These are phyloP conservation scores for Drosophila planitibia DNA, from an alignment of 2,888 invertebrate species.

Conservation along the genomic window DNA sequence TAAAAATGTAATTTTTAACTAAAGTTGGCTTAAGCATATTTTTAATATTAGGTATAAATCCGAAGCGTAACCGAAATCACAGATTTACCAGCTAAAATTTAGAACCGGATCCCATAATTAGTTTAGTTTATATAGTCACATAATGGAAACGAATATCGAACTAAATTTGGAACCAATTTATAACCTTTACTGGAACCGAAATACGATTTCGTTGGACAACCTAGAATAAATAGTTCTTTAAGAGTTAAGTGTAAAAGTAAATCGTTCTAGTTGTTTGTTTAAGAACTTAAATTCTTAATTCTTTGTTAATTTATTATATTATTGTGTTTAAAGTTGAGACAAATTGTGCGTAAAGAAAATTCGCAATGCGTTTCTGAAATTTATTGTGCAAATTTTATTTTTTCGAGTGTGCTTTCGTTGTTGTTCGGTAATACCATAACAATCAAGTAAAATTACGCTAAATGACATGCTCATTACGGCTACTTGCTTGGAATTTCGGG, in stretches of 20 bases:
- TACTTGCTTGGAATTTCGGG: conserved; percentile 38
- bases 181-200: background rate
- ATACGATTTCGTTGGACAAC: background rate
- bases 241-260: background rate
- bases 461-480: conserved; percentile 78
- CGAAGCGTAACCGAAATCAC: background rate
- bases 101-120: background rate
- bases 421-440: conserved; percentile 73
- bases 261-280: too few species aligned
- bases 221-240: background rate
- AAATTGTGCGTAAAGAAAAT: background rate
- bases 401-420: conserved; percentile 14
- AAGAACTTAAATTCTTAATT: too few species aligned
- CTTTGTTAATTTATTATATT: background rate
- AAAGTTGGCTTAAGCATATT: background rate
- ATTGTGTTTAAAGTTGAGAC: background rate
- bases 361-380: background rate
- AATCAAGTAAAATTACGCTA: conserved; percentile 77
- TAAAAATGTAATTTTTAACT: background rate
- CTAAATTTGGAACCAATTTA: background rate
- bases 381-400: background rate
- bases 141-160: background rate
- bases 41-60: background rate
- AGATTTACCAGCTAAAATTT: background rate
- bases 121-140: background rate